phyloP scores from a whole-genome alignment of 2,113 vertebrate species.

The Hemiprocne comata region DNA sequence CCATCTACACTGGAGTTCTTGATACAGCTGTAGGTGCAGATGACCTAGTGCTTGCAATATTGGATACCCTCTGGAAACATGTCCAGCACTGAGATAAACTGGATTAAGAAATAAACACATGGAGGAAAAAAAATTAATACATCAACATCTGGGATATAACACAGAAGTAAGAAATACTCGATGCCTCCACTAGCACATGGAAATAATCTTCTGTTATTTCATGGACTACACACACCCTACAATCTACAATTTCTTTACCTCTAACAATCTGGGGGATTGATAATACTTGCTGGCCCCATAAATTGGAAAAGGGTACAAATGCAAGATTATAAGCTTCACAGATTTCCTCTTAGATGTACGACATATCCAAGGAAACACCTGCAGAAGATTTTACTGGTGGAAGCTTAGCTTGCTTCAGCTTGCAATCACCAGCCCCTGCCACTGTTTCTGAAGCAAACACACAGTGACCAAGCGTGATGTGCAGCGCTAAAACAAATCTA shows the following conservation, averaged over 20 bases:
- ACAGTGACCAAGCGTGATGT: fast-evolving
- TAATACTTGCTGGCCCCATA: background rate
- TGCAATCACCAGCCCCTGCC: background rate
- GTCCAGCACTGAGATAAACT: background rate
- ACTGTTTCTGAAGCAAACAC: background rate
- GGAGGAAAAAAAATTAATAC: background rate
- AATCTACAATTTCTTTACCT: background rate
- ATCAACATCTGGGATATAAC: background rate
- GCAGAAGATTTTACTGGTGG: background rate
- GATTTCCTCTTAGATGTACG: background rate
- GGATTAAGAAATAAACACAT: background rate
- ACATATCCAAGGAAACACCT: background rate
- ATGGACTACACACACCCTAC: background rate
- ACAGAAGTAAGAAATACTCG: background rate
- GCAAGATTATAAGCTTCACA: background rate
- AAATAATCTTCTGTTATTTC: background rate
- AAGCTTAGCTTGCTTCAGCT: background rate
- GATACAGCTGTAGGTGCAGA: background rate
- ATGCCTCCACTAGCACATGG: fast-evolving
- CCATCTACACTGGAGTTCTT: background rate
- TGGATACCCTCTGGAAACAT: background rate
- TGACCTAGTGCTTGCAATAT: background rate
- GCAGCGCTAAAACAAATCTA: background rate
- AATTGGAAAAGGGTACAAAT: background rate
- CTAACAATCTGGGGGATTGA: background rate